Percentiles rank a stretch among this genome's conserved stretches.
Evolutionary conservation across 1,140 invertebrate species (phyloP).

Genomic region (Philaenus spumarius): DNA sequence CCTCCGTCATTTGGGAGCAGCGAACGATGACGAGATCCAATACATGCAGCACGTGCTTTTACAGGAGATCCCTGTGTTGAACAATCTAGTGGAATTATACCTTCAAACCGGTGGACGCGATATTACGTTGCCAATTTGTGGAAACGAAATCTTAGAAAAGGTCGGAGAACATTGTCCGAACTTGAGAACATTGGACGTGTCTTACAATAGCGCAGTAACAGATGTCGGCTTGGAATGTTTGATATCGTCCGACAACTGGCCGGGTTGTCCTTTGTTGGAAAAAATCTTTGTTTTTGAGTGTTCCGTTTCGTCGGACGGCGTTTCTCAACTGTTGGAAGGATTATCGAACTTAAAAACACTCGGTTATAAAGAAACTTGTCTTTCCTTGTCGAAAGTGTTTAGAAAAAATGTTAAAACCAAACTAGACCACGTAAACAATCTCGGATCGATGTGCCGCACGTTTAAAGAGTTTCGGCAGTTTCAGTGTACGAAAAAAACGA

Average conservation of each 20-base stretch:
- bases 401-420: not conserved
- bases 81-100: not conserved
- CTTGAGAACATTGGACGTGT: not conserved
- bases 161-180: not conserved
- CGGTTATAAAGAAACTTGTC: constrained; percentile 5
- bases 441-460: constrained; percentile 1
- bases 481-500: not conserved
- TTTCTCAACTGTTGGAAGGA: not conserved
- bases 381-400: not conserved
- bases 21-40: constrained; percentile 5
- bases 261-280: not conserved
- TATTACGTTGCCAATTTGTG: constrained; percentile 4
- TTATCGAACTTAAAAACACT: constrained; percentile 1
- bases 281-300: constrained; percentile 8
- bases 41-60: constrained; percentile 1
- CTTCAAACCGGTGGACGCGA: constrained; percentile 2
- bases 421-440: constrained; percentile 4
- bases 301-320: not conserved
- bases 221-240: not conserved
- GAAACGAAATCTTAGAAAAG: constrained; percentile 9
- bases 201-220: constrained; percentile 6
- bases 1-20: not conserved
- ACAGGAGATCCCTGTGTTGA: not conserved
- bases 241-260: not conserved
- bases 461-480: constrained; percentile 6